These are phyloP conservation scores for Schmidtea mediterranea DNA, from an alignment of 1,140 invertebrate genomes.

Conservation along the genomic window DNA sequence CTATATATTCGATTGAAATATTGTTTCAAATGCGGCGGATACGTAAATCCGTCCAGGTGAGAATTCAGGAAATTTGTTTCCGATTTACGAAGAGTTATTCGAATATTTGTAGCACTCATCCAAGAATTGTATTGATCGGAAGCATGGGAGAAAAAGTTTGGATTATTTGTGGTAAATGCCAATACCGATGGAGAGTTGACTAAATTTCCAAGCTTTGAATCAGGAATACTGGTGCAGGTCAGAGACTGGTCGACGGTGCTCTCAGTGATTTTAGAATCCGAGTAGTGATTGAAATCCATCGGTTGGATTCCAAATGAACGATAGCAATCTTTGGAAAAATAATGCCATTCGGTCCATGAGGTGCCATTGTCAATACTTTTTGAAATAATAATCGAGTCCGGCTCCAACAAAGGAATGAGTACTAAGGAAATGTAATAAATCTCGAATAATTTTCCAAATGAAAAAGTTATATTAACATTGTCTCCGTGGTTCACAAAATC, in stretches of 20 bases:
- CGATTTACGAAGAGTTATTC: slow-evolving; percentile 25
- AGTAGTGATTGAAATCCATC: no score
- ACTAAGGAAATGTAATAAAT: slow-evolving; percentile 25
- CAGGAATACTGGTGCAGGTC: not conserved
- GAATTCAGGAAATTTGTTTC: slow-evolving; percentile 18
- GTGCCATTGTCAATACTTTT: slow-evolving; percentile 51
- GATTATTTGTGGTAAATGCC: not conserved
- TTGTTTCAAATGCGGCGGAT: not conserved
- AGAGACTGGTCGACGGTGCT: no score
- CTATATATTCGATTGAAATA: not conserved
- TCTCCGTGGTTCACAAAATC: not conserved
- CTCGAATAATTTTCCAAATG: not conserved
- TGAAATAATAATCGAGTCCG: slow-evolving; percentile 27
- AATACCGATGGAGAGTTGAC: not conserved
- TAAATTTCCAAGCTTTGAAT: not conserved
- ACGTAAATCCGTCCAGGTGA: no score
- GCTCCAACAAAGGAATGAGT: slow-evolving; percentile 33
- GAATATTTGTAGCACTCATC: not conserved
- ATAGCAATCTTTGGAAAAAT: slow-evolving; percentile 38
- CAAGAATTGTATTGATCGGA: not conserved
- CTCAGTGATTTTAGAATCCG: no score
- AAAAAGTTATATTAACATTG: slow-evolving; percentile 1
- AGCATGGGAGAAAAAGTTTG: not conserved
- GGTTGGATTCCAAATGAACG: no score
- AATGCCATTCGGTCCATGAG: slow-evolving; percentile 79